A percentile compares a stretch with the other conserved stretches of the same genome.
Evolutionary conservation across 2,797 vertebrate species (phyloP).

Genomic region (Benthosema pterotum): DNA sequence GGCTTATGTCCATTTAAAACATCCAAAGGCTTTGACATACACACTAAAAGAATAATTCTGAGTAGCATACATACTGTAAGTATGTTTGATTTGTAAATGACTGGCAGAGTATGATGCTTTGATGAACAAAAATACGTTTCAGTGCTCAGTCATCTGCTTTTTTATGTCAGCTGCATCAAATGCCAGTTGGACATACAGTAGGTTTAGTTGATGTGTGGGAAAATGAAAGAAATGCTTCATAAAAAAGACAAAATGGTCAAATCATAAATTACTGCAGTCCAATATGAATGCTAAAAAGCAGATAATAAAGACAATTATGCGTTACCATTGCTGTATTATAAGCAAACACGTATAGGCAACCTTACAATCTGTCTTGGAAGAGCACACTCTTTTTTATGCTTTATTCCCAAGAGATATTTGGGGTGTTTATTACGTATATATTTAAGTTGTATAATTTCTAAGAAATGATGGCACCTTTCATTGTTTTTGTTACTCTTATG

Average conservation of each 20-base stretch:
- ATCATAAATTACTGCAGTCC: conserved; percentile 35
- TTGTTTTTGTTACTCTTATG: too few species aligned
- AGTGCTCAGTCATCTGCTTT: too few species aligned
- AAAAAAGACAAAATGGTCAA: conserved; percentile 8
- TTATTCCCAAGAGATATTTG: not conserved
- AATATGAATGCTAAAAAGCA: conserved; percentile 19
- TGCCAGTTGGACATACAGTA: conserved; percentile 1
- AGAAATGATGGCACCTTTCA: too few species aligned
- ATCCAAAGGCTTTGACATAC: conserved; percentile 48
- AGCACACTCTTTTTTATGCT: conserved; percentile 14
- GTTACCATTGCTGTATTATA: conserved; percentile 41
- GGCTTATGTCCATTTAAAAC: conserved; percentile 38
- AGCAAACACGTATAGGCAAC: conserved; percentile 8
- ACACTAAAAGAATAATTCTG: conserved; percentile 37
- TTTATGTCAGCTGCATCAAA: conserved; percentile 13
- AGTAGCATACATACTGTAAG: conserved; percentile 13
- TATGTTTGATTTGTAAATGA: conserved; percentile 9
- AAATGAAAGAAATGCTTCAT: not conserved
- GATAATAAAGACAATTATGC: conserved; percentile 19
- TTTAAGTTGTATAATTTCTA: too few species aligned
- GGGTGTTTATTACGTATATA: conserved; percentile 27
- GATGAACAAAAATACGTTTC: not conserved
- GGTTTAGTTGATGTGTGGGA: conserved; percentile 33
- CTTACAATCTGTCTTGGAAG: conserved; percentile 18
- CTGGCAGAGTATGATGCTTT: conserved; percentile 34